Evolutionary conservation across 2,888 invertebrate genomes (phyloP), one percentile per base, ranked within the genome.

Genomic region (Synanthedon vespiformis): DNA sequence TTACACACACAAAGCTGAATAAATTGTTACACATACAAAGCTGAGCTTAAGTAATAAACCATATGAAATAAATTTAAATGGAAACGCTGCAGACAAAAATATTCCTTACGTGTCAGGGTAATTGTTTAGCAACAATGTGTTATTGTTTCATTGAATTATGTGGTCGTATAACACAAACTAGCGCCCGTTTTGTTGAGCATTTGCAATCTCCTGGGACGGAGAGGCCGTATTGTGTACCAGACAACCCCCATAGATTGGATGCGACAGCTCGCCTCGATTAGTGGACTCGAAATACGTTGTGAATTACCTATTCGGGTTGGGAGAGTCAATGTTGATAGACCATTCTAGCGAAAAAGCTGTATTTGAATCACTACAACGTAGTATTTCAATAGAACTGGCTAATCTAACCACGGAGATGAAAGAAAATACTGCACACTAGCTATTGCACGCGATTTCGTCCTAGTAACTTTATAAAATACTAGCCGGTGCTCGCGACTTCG

Each of bases 151-250:
- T 16, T 54, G 53, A 54, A 53, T 54, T 51, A 55, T 56, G 55
- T 54, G 48, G 51, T 56, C 53, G 59, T 56, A 59, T 10, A 34
- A 14, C 44, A 48, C 22, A 48, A 58, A 60, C 57, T 58, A 51
- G 55, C 56, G 61, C 70, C 72, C 70, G 72, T 71, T 65, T 62
- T 58, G 61, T 56, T 55, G 61, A 60, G 61, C 59, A 56, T 59
- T 57, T 55, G 61, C 61, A 56, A 57, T 63, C 68, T 58, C 70
- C 22, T 50, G 64, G 62, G 68, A 52, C 54, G 54, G 59, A 12
- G 14, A 12, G 22, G 10, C 62, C 61, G 63, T 64, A 72, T 72
- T 71, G 72, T 72, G 58, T 59, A 60, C 61, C 59, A 58, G 61
- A 65, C 63, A 61, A 61, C 58, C 57, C 60, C 6, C 44, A 44